Evolutionary conservation across 2,797 vertebrate genomes (phyloP), one percentile per base, ranked within the genome.

Genomic region (Schizopygopsis pylzovi): DNA sequence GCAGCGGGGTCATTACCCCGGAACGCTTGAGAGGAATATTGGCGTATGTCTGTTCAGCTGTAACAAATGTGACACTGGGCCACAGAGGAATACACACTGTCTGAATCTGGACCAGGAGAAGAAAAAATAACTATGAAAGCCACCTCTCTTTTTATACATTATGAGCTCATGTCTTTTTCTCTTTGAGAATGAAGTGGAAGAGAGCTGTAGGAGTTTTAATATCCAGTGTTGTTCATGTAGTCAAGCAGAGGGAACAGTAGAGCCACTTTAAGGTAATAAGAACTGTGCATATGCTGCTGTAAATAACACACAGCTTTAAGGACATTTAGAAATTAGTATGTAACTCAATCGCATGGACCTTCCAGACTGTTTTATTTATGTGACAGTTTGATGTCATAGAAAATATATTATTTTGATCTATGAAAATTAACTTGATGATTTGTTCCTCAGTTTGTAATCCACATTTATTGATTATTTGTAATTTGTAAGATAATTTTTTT

Each of bases 51-150:
- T 86, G 72, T 81, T 89, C 83, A 84, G 65, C 89, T 65, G 82
- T 89, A 82, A 89, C 85, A 90, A 86, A 90, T 90, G 87, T 89
- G 88, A 91, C 87, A 87, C 59, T 87, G 67, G 61, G 72, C 71
- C 87, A 81, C 85, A 73, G 33, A 85, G 83, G 86, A 89, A 85
- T 79, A 85, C 73, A 72, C 75, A 52, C 47, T 45, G 83, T 54
- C 75, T 39, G 54, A 75, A 84, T 85, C 65, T 18, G 67, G 54
- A 85, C 75, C n/a, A 28, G 54, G 20, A 65, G 43, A 61, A 47
- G 59, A 65, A 65, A 28, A 79, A 81, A 49, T 70, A 56, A 59
- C 10, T 7, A 43, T 52, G 82, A 65, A 84, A 83, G 52, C n/a
- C n/a, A 43, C 25, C 52, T 52, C 22, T 79, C 43, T 16, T 15